Base-by-base conservation (phyloP, 2,888 invertebrate species). In the Apamea epomidion region DNA sequence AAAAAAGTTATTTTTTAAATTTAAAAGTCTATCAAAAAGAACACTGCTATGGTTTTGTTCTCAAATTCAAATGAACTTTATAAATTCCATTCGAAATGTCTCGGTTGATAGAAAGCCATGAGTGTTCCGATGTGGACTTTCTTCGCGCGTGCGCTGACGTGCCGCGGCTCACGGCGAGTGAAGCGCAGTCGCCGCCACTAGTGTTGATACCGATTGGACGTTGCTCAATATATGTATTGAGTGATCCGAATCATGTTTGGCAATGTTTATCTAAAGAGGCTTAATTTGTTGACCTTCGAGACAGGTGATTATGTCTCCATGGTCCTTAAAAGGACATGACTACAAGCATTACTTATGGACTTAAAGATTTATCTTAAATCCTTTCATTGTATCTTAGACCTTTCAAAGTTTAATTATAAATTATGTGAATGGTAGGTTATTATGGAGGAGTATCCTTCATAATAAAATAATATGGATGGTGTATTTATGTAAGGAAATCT, bases 61-160 rank as follows among this genome's bases (percentile, higher is more conserved):
- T 88, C 78, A 65, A 85, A 86, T 88, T 80, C 76, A 80, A 88
- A 85, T 87, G 77, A 83, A 88, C 80, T 90, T 89, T 89, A 82
- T 89, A 89, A 89, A 90, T 90, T 90, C 84, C 88, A 82, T 88
- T 90, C 78, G 80, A 87, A 92, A 90, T 93, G 92, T 92, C 92
- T 92, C 90, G 92, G 90, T 92, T 90, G 93, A 92, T 96, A 96
- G 96, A 96, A 96, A 96, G 95, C 93, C 90, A 90, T 88, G 88
- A 89, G 92, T 92, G 93, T 94, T 93, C 93, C 92, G 93, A 92
- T 90, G 83, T 87, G 80, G 91, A 95, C 94, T 95, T 94, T 94
- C 94, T 91, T 95, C 91, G 93, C 93, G 95, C 96, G 96, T 96
- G 95, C 95, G 94, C 85, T 91, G 91, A 92, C 94, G 93, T 92